phyloP scores from a whole-genome alignment of 92 coral and sea anemone genomes.

The Micromussa lordhowensis region DNA sequence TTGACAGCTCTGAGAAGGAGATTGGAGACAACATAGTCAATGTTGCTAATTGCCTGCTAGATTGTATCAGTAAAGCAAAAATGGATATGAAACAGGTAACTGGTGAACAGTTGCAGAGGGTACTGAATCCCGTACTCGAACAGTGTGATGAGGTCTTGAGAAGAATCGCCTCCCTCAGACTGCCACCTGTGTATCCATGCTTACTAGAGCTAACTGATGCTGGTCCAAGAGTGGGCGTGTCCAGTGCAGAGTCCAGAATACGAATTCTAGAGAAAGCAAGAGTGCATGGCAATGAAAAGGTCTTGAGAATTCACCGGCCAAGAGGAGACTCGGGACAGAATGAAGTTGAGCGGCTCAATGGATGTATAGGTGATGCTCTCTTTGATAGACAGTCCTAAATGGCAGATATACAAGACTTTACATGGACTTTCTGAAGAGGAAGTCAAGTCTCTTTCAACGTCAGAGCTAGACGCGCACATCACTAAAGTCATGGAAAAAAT shows the following conservation, averaged over 20 bases:
- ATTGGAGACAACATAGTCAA: conserved; percentile 37
- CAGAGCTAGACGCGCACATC: too few relatives aligned
- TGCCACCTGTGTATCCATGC: conserved; percentile 61
- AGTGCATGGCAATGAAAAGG: too few relatives aligned
- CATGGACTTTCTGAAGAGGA: too few relatives aligned
- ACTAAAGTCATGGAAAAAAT: too few relatives aligned
- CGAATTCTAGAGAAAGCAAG: conserved; percentile 31
- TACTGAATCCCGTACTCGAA: conserved; percentile 21
- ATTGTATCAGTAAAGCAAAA: conserved; percentile 25
- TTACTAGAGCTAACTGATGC: conserved; percentile 67
- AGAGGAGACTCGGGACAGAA: too few relatives aligned
- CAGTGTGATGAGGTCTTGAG: conserved; percentile 49
- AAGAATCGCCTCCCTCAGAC: conserved; percentile 40
- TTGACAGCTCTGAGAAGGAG: conserved; percentile 38
- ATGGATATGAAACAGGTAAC: conserved; percentile 30
- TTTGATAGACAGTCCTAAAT: too few relatives aligned
- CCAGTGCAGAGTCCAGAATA: conserved; percentile 58
- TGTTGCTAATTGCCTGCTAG: conserved; percentile 37
- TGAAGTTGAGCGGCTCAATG: too few relatives aligned
- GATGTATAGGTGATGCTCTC: too few relatives aligned
- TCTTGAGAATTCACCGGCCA: too few relatives aligned
- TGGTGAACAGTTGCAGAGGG: conserved; percentile 37
- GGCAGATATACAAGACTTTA: too few relatives aligned
- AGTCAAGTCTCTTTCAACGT: too few relatives aligned
- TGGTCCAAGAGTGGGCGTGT: conserved; percentile 57